These are phyloP conservation scores for Chlorops oryzae DNA, from an alignment of 1,140 invertebrate species.

Conservation along the genomic window DNA sequence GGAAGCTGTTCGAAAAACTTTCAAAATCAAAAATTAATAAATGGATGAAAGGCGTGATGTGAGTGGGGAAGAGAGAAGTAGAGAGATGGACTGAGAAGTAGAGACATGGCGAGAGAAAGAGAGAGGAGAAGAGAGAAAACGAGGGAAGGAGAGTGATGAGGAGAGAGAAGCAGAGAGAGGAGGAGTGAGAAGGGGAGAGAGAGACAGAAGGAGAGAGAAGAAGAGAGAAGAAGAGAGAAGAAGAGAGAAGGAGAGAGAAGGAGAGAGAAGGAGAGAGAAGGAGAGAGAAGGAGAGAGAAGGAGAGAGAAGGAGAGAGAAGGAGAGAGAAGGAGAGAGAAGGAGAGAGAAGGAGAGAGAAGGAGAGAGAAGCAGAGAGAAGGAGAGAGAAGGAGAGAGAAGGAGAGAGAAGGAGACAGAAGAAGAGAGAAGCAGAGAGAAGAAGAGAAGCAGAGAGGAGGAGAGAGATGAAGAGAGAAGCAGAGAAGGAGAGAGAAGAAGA, in stretches of 20 bases:
- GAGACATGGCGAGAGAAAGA: not conserved
- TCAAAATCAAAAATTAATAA: too few species aligned
- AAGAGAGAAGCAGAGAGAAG: not conserved
- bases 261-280: not conserved
- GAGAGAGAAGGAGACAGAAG: not conserved
- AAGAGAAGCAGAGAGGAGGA: not conserved
- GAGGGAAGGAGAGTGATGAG: not conserved
- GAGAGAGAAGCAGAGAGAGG: not conserved
- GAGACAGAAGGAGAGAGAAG: not conserved
- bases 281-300: not conserved
- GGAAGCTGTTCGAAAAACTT: too few species aligned
- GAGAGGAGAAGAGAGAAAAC: not conserved
- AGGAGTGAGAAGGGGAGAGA: not conserved
- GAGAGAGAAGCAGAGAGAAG: not conserved
- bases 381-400: not conserved
- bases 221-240: not conserved
- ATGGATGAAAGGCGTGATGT: too few species aligned
- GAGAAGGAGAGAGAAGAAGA: not conserved
- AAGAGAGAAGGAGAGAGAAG: not conserved
- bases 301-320: not conserved
- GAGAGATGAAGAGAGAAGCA: not conserved
- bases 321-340: not conserved
- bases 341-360: not conserved
- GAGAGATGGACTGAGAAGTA: not conserved
- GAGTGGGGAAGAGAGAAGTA: too few species aligned